Evolutionary conservation across 2,888 invertebrate species (phyloP), one percentile per base, ranked within the genome.

Genomic region (Lacanobia wlatinum): DNA sequence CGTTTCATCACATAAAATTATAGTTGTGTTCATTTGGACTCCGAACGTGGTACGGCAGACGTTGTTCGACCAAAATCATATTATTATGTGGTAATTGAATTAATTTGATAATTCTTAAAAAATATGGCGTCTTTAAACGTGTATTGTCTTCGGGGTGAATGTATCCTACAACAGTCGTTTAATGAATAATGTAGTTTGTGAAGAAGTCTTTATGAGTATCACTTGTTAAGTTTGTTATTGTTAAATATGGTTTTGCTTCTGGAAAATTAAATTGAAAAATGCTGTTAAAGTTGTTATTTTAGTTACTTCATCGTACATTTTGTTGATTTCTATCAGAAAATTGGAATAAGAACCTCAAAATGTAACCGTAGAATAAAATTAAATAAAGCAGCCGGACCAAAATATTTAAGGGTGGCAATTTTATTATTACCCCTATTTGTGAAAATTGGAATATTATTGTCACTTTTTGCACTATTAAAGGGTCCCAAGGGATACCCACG

Each of bases 401-500:
- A 62, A 68, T 55, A 48, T 67, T 43, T 16, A 53, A 34, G 46
- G 58, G 59, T 63, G 82, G 80, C 84, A 85, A 87, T 87, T 87
- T 80, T 65, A 80, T 69, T 64, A 70, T 62, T 67, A 74, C 70
- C 64, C 48, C 58, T 74, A 68, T 83, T 84, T 84, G 64, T 55
- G 70, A 82, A 87, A 89, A 87, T 87, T 84, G 78, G 83, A 75
- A 87, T 84, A 90, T 88, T 87, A 89, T 90, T 88, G 85, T 85
- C 87, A 89, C 86, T 87, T 90, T 88, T 87, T 86, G 83, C 80
- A 81, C 79, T 80, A 79, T 82, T 82, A 89, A 87, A 87, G 83
- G 83, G 70, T 46, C 76, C 73, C 58, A 72, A 70, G 72, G 89
- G 87, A 90, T 90, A 90, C 89, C 87, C 87, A 88, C 83, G 85